phyloP scores from a whole-genome alignment of 2,888 invertebrate genomes.

The Lampropteryx suffumata region DNA sequence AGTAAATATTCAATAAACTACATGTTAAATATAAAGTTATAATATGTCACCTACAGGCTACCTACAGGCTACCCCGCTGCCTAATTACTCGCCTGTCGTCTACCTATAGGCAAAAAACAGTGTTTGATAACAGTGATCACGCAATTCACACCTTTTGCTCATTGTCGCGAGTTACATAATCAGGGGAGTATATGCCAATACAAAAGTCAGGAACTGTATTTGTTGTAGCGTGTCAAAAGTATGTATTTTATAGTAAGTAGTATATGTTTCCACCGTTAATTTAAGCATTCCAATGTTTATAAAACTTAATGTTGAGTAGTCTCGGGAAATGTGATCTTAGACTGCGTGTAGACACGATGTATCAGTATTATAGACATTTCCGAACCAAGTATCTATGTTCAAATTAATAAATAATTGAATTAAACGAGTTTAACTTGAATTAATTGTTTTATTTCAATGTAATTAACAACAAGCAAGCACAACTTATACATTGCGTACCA shows the following conservation, averaged over 20 bases:
- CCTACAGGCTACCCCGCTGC: too few relatives aligned
- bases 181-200: background rate
- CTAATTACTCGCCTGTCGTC: too few relatives aligned
- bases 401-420: conserved; percentile 45
- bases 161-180: too few relatives aligned
- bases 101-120: too few relatives aligned
- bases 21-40: too few relatives aligned
- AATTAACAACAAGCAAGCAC: conserved; percentile 1
- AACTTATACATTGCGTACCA: background rate
- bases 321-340: conserved; percentile 35
- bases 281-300: conserved; percentile 30
- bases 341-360: conserved; percentile 47
- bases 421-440: conserved; percentile 56
- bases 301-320: conserved; percentile 20
- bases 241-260: background rate
- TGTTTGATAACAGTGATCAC: too few relatives aligned
- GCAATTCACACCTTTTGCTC: too few relatives aligned
- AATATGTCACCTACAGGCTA: too few relatives aligned
- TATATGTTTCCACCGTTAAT: conserved; percentile 24
- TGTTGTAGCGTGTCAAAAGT: background rate
- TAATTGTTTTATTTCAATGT: conserved; percentile 45
- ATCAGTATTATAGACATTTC: conserved; percentile 67
- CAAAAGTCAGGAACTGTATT: conserved; percentile 3
- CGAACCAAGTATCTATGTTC: conserved; percentile 66
- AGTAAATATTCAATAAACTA: too few relatives aligned